Percentiles rank a stretch among this genome's conserved stretches.
Evolutionary conservation across 2,113 vertebrate species (phyloP).

Genomic region (Sinocyclocheilus anshuiensis): DNA sequence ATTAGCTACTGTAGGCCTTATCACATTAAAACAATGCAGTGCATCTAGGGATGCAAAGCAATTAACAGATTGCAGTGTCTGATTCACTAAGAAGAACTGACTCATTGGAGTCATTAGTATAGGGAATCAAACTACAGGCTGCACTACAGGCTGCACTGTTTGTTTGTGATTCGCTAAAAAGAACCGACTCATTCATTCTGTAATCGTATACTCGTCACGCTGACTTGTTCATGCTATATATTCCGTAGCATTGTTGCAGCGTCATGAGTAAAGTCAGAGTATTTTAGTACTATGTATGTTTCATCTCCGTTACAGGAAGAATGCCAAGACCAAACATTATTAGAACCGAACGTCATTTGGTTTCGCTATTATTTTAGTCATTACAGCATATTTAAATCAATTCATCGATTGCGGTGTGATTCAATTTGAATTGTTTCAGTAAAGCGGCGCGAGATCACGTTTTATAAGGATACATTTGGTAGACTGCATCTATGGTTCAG

Average conservation of each 20-base stretch:
- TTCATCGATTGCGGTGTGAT: too few relatives aligned
- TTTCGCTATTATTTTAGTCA: not conserved
- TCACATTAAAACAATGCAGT: not conserved
- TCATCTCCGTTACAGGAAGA: not conserved
- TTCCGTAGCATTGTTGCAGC: not conserved
- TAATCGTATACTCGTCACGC: not conserved
- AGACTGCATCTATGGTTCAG: too few relatives aligned
- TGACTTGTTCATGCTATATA: not conserved
- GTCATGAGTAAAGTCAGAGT: not conserved
- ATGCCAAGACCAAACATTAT: not conserved
- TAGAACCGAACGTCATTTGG: not conserved
- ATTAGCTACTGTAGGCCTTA: not conserved
- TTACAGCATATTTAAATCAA: not conserved
- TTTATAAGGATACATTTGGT: too few relatives aligned
- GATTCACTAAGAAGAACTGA: not conserved
- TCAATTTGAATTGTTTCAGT: too few relatives aligned
- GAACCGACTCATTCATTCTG: not conserved
- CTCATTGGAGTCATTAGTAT: not conserved
- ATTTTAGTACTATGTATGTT: not conserved
- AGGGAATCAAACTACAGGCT: not conserved
- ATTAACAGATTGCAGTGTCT: not conserved
- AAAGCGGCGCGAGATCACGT: too few relatives aligned
- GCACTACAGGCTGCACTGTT: not conserved
- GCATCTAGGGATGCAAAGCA: not conserved
- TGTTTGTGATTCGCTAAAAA: not conserved